Percentiles rank a stretch among this genome's conserved stretches.
Evolutionary conservation across 2,888 invertebrate genomes (phyloP).

Genomic region (Leptopterna dolabrata): DNA sequence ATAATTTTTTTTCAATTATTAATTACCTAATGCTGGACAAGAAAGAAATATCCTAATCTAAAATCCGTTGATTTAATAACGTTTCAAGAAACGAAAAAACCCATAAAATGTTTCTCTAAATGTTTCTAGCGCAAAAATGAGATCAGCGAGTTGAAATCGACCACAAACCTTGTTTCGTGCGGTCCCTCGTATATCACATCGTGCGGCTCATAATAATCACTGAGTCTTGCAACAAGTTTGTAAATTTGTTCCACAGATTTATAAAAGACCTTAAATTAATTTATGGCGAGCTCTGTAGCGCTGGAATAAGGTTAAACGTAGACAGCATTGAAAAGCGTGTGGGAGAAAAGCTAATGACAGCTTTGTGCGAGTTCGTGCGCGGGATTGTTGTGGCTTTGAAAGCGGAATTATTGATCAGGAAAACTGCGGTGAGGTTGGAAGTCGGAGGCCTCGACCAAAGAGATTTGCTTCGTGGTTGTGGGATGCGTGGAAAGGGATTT

Average conservation of each 20-base stretch:
- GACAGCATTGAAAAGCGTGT: not conserved
- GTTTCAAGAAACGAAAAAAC: no score
- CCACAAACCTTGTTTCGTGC: no score
- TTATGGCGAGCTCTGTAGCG: not conserved
- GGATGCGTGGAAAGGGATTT: not conserved
- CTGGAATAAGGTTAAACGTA: not conserved
- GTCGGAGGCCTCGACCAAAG: not conserved
- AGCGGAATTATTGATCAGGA: slow-evolving; percentile 25
- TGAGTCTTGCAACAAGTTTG: not conserved
- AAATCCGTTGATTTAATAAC: no score
- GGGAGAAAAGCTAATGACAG: slow-evolving; percentile 5
- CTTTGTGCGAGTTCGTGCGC: not conserved
- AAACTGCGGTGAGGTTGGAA: not conserved
- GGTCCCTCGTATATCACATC: no score
- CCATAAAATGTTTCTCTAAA: no score
- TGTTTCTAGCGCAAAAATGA: no score
- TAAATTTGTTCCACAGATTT: not conserved
- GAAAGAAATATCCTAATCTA: no score
- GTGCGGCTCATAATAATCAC: not conserved
- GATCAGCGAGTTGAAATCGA: no score
- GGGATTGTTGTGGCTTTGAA: not conserved
- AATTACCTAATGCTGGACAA: no score
- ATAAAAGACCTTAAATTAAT: not conserved
- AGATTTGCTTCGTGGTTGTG: not conserved
- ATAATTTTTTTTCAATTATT: no score